Conservation (phyloP, 2,113 vertebrate species). For the Heterotis niloticus region DNA sequence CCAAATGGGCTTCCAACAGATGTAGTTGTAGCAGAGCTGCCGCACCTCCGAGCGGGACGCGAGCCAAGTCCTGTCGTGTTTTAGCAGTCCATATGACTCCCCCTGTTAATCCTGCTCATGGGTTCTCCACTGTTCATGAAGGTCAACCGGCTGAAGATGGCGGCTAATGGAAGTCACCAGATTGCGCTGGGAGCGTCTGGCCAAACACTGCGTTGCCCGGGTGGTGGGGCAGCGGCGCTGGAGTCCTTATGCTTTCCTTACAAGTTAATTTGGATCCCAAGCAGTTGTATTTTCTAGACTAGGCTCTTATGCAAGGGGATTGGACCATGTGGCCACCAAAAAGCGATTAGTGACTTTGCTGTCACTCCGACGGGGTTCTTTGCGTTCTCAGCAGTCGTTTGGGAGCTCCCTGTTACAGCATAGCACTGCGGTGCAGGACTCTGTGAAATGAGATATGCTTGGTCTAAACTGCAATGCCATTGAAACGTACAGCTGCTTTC, state of each 20-base stretch:
- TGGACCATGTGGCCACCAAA: slow-evolving; percentile 51
- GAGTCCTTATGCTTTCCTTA: slow-evolving; percentile 30
- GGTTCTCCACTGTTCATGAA: not conserved
- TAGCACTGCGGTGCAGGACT: slow-evolving; percentile 50
- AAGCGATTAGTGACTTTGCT: slow-evolving; percentile 59
- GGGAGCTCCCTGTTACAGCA: slow-evolving; percentile 56
- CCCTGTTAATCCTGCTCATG: not conserved
- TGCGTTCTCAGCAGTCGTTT: slow-evolving; percentile 56
- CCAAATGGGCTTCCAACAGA: too few species aligned
- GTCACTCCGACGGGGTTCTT: slow-evolving; percentile 54
- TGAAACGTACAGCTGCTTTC: slow-evolving; percentile 24
- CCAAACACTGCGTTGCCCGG: not conserved
- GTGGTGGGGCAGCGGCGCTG: not conserved
- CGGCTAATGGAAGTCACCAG: slow-evolving; percentile 3
- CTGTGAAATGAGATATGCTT: slow-evolving; percentile 27
- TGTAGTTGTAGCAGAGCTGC: not conserved
- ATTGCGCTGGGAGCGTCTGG: not conserved
- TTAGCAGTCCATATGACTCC: not conserved
- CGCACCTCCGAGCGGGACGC: not conserved
- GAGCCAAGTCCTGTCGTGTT: not conserved
- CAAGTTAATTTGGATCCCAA: slow-evolving; percentile 51
- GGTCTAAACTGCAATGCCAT: slow-evolving; percentile 43
- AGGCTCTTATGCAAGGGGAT: slow-evolving; percentile 57
- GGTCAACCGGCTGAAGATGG: slow-evolving; percentile 3
- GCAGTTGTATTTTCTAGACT: slow-evolving; percentile 57